Evolutionary conservation across 2,888 invertebrate genomes (phyloP).

Genomic region (Ennomos quercinarius): DNA sequence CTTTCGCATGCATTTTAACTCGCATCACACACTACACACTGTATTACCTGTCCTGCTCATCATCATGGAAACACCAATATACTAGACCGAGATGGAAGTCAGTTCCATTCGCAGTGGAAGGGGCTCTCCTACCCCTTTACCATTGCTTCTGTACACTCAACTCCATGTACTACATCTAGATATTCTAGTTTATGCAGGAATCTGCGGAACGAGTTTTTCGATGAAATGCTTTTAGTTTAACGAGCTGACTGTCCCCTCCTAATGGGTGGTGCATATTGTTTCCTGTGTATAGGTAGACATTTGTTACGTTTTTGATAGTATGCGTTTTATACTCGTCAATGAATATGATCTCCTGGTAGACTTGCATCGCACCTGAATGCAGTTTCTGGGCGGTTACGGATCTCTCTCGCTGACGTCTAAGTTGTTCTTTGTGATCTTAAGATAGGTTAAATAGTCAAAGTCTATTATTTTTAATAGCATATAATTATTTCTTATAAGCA

Average conservation of each 20-base stretch:
- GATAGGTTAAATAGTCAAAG: no score
- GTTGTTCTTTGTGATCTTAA: no score
- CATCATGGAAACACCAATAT: background rate
- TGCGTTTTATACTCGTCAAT: background rate
- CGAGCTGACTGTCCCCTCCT: no score
- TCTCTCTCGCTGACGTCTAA: background rate
- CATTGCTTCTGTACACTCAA: slow-evolving; percentile 1
- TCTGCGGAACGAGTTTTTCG: no score
- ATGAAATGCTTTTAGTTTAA: no score
- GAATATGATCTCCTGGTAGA: slow-evolving; percentile 22
- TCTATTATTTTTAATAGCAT: no score
- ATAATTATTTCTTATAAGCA: no score
- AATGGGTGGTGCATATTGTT: no score
- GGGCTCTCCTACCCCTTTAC: background rate
- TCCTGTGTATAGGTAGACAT: no score
- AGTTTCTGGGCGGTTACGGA: background rate
- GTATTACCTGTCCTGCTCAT: background rate
- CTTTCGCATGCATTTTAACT: no score
- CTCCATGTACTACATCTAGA: background rate
- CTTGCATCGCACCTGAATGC: slow-evolving; percentile 8
- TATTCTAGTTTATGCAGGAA: no score
- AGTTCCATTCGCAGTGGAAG: background rate
- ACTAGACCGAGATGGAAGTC: slow-evolving; percentile 5
- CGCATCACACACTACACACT: no score
- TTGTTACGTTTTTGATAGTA: background rate